Evolutionary conservation across 2,797 vertebrate species (phyloP).

Genomic region (Heterohyrax brucei): DNA sequence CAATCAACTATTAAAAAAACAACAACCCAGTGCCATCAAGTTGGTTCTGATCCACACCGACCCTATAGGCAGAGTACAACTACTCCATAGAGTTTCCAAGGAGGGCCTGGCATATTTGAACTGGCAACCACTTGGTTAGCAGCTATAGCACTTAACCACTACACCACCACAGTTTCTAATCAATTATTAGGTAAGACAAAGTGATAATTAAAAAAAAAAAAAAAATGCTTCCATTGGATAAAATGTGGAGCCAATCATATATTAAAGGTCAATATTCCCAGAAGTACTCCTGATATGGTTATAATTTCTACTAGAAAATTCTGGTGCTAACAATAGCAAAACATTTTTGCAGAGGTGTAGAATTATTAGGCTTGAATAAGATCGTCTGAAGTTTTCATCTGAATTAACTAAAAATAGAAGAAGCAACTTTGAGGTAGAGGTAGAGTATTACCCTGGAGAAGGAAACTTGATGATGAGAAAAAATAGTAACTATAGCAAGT

Average conservation of each 20-base stretch:
- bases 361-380: background rate
- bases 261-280: background rate
- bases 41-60: no score
- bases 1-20: background rate
- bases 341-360: background rate
- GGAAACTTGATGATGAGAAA: background rate
- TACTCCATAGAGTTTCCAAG: no score
- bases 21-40: no score
- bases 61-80: no score
- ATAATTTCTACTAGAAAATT: background rate
- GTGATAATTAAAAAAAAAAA: background rate
- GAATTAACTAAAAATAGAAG: background rate
- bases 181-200: conserved; percentile 5
- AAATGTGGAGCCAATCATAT: background rate
- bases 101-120: no score
- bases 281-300: background rate
- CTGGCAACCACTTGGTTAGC: no score
- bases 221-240: background rate
- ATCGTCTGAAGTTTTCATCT: background rate
- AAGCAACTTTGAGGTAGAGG: background rate
- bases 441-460: background rate
- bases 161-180: background rate
- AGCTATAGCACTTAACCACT: no score
- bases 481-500: background rate
- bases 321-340: background rate